These are phyloP conservation scores for Glyptemys insculpta DNA, from an alignment of 2,797 vertebrate genomes.

Conservation along the genomic window DNA sequence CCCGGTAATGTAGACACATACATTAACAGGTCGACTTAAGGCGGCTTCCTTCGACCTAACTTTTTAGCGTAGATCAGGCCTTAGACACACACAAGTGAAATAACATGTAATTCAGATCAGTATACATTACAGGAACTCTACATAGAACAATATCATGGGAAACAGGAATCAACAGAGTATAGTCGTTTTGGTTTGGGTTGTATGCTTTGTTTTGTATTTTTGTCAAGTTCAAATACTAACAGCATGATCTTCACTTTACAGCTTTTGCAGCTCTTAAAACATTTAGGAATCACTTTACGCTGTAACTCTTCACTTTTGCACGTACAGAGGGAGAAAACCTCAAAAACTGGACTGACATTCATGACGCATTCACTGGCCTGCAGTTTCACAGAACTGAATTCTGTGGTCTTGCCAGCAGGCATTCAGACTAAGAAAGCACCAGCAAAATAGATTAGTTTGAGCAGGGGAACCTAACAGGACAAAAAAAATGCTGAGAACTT, in stretches of 20 bases:
- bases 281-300: not conserved
- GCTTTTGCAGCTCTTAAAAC: conserved; percentile 33
- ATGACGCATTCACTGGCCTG: not conserved
- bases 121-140: not conserved
- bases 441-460: not conserved
- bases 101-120: conserved; percentile 33
- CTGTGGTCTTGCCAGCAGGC: conserved; percentile 2
- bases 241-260: not conserved
- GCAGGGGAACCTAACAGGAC: not conserved
- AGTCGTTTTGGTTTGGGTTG: not conserved
- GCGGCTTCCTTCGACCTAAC: too few species aligned
- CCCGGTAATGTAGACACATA: too few species aligned
- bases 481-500: not conserved
- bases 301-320: not conserved
- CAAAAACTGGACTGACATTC: conserved; percentile 2
- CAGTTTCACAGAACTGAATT: not conserved
- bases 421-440: conserved; percentile 3
- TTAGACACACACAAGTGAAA: conserved; percentile 6
- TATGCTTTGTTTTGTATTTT: conserved; percentile 26
- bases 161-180: conserved; percentile 28
- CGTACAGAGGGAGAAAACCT: not conserved
- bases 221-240: conserved; percentile 35
- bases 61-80: too few species aligned
- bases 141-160: conserved; percentile 38
- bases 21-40: too few species aligned